phyloP scores from a whole-genome alignment of 2,113 vertebrate species.

The Charadrius vociferus region DNA sequence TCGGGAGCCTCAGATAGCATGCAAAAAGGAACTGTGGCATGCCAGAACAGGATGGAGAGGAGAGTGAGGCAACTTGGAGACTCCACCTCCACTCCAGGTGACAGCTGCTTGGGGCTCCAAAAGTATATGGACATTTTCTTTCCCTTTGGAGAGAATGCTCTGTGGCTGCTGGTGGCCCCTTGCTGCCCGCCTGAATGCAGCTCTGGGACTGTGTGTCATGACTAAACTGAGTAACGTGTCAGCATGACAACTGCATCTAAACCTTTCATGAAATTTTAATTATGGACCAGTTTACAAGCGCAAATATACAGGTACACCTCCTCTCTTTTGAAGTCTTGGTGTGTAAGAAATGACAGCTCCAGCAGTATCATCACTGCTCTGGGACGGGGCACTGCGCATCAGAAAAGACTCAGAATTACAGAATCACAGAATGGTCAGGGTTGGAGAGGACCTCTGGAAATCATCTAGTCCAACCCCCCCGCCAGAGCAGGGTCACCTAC shows the following conservation, averaged over 20 bases:
- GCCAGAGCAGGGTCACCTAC: too few relatives aligned
- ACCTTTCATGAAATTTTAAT: not conserved
- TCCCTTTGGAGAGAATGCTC: not conserved
- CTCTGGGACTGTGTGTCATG: not conserved
- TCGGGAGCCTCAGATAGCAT: not conserved
- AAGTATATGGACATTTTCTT: not conserved
- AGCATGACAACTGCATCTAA: not conserved
- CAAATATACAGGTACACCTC: not conserved
- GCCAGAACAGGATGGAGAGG: not conserved
- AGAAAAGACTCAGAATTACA: not conserved
- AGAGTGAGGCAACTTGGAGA: rapidly evolving
- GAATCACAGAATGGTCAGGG: too few relatives aligned
- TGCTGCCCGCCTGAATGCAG: not conserved
- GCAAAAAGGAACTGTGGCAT: not conserved
- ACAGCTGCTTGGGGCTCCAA: not conserved
- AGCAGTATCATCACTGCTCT: not conserved
- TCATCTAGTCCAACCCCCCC: too few relatives aligned
- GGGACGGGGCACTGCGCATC: rapidly evolving
- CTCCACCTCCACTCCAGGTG: not conserved
- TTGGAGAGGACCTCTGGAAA: too few relatives aligned
- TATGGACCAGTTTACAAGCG: not conserved
- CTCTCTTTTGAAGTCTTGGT: not conserved
- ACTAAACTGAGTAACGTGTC: not conserved
- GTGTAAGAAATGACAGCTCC: not conserved
- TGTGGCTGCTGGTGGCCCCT: not conserved